Evolutionary conservation across 1,140 invertebrate genomes (phyloP).

Genomic region (Calephelis nemesis): DNA sequence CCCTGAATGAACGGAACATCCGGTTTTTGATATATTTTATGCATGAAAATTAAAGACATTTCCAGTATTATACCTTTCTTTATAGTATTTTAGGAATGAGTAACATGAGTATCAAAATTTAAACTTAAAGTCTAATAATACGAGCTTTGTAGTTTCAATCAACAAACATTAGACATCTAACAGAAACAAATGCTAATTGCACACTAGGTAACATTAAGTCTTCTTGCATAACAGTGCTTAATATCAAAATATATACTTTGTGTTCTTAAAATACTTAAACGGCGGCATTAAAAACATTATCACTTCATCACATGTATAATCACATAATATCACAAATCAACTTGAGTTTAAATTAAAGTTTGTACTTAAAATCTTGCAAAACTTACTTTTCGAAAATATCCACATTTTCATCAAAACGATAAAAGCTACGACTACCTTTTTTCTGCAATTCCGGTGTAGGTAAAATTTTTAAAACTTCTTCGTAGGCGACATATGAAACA

Average conservation of each 20-base stretch:
- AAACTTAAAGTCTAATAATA: background rate
- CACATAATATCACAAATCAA: too few species aligned
- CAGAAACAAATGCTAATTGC: slow-evolving; percentile 1
- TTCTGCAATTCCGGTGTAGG: too few species aligned
- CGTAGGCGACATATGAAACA: background rate
- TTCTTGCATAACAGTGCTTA: background rate
- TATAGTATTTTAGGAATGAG: background rate
- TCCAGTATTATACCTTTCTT: background rate
- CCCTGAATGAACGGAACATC: background rate
- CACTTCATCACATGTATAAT: background rate
- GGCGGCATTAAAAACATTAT: background rate
- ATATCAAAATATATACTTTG: too few species aligned
- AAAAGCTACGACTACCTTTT: background rate
- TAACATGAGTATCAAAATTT: too few species aligned
- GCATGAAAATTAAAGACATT: background rate
- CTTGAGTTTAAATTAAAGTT: background rate
- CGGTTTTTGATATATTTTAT: background rate
- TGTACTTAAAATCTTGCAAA: slow-evolving; percentile 4
- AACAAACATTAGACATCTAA: background rate
- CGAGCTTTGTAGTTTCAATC: background rate
- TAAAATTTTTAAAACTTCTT: too few species aligned
- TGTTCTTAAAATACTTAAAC: background rate
- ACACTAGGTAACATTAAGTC: background rate
- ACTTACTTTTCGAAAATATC: background rate
- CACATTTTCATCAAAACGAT: background rate